phyloP scores from a whole-genome alignment of 2,888 invertebrate species.

The Drosophila prostipennis region DNA sequence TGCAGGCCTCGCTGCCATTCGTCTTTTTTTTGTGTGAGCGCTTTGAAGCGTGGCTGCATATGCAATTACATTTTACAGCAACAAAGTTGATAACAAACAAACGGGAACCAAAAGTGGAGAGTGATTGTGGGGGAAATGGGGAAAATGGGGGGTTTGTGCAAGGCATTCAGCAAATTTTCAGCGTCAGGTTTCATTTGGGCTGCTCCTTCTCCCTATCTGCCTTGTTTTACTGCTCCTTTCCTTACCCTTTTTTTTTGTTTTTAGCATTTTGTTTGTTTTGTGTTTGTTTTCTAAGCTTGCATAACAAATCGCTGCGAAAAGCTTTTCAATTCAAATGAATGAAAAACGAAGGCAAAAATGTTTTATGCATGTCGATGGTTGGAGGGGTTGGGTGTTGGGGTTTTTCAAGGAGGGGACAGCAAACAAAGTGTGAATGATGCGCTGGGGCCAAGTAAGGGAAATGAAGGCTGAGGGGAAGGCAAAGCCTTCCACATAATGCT shows the following conservation, averaged over 20 bases:
- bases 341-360: conserved; percentile 62
- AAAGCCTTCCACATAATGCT: conserved; percentile 14
- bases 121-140: conserved; percentile 9
- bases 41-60: conserved; percentile 72
- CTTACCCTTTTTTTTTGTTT: conserved; percentile 27
- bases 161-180: conserved; percentile 68
- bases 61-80: conserved; percentile 73
- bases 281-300: conserved; percentile 72
- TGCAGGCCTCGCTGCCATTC: conserved; percentile 34
- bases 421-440: conserved; percentile 71
- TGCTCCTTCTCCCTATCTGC: conserved; percentile 22
- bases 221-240: conserved; percentile 17
- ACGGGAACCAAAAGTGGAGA: conserved; percentile 11
- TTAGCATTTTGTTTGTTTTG: conserved; percentile 51
- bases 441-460: conserved; percentile 40
- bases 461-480: conserved; percentile 24
- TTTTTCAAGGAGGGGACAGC: conserved; percentile 5
- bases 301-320: conserved; percentile 70
- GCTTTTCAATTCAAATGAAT: conserved; percentile 75
- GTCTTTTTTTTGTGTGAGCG: conserved; percentile 52
- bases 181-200: conserved; percentile 64
- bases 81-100: conserved; percentile 73
- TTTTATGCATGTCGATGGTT: conserved; percentile 64
- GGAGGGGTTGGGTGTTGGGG: neutral
- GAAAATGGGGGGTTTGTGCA: conserved; percentile 31